A percentile compares a stretch with the other conserved stretches of the same genome.
These are phyloP conservation scores for Cyclopterus lumpus DNA, from an alignment of 2,797 vertebrate species.

Conservation along the genomic window DNA sequence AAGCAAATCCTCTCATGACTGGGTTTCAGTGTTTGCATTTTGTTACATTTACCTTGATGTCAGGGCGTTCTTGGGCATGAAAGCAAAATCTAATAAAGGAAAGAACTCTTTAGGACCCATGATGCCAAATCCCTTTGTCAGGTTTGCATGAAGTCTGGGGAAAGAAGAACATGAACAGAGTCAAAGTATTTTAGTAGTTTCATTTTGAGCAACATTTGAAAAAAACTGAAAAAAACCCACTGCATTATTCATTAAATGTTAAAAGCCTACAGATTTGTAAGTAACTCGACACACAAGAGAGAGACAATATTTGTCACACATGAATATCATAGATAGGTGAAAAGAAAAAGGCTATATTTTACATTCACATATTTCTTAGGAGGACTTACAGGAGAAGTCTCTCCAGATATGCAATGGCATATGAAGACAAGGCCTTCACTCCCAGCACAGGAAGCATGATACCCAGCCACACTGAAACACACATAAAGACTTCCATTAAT, in stretches of 20 bases:
- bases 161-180: constrained; percentile 2
- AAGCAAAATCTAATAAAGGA: constrained; percentile 96
- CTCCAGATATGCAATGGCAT: constrained; percentile 93
- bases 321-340: not conserved
- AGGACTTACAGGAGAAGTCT: constrained; percentile 92
- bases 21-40: not conserved
- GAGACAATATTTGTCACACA: not conserved
- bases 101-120: constrained; percentile 98
- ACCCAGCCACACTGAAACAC: constrained; percentile 91
- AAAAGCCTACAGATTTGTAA: not conserved
- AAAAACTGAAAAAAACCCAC: not conserved
- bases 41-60: constrained; percentile 84
- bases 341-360: not conserved
- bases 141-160: constrained; percentile 90
- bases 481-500: constrained; percentile 27
- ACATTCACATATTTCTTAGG: not conserved
- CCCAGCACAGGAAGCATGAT: constrained; percentile 97
- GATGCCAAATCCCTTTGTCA: constrained; percentile 95
- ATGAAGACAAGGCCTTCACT: constrained; percentile 90
- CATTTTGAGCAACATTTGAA: not conserved
- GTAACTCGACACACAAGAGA: not conserved
- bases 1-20: not conserved
- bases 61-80: constrained; percentile 96
- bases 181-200: not conserved
- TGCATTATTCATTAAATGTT: not conserved